phyloP scores from a whole-genome alignment of 2,113 vertebrate species.

The Oceanites oceanicus region DNA sequence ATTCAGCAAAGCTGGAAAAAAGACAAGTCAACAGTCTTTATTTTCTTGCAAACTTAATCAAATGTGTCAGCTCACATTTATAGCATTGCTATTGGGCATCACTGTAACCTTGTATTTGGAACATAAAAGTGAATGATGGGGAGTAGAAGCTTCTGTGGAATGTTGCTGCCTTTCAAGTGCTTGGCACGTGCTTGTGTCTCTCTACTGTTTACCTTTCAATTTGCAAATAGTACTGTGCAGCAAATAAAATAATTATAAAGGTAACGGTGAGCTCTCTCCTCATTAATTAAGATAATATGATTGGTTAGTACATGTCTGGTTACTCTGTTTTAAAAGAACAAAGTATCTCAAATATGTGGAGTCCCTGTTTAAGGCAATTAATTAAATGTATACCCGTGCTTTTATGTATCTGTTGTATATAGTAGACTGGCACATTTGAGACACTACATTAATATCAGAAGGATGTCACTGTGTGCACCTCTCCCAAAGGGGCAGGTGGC shows the following conservation, averaged over 20 bases:
- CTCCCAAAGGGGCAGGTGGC: background rate
- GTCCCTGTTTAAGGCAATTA: background rate
- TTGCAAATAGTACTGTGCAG: background rate
- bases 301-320: background rate
- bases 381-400: background rate
- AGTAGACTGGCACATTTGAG: background rate
- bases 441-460: background rate
- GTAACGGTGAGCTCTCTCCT: background rate
- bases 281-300: background rate
- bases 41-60: background rate
- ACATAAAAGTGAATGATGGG: background rate
- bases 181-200: background rate
- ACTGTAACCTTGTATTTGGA: background rate
- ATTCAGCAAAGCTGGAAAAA: constrained; percentile 12
- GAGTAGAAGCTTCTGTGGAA: background rate
- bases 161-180: background rate
- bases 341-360: background rate
- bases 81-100: background rate
- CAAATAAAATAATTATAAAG: background rate
- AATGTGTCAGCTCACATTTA: constrained; percentile 1
- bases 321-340: background rate
- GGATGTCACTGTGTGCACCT: background rate
- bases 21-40: background rate
- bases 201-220: background rate
- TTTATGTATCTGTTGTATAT: background rate